Evolutionary conservation across 2,113 vertebrate genomes (phyloP).

Genomic region (Oenanthe melanoleuca): DNA sequence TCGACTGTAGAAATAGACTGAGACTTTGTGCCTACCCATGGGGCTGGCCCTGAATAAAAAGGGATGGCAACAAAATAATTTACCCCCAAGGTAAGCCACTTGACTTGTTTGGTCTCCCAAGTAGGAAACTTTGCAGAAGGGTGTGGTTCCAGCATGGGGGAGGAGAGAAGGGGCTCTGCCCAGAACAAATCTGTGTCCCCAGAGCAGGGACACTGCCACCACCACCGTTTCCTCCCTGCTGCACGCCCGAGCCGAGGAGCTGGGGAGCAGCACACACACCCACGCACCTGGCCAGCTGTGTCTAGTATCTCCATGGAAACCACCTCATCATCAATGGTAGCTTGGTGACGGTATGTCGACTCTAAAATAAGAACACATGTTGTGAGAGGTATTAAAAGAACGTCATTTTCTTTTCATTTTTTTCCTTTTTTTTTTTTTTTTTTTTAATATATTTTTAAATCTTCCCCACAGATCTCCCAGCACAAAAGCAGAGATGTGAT

Average conservation of each 20-base stretch:
- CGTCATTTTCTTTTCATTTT: too few relatives aligned
- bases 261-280: neutral
- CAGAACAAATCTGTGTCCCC: neutral
- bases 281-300: conserved; percentile 94
- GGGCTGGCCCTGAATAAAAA: neutral
- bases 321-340: conserved; percentile 93
- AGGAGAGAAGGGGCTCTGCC: neutral
- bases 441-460: neutral
- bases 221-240: neutral
- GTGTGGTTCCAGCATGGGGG: neutral
- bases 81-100: neutral
- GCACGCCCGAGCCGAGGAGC: neutral
- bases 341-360: conserved; percentile 96
- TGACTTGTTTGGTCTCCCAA: neutral
- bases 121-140: neutral
- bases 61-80: neutral
- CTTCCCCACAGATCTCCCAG: neutral
- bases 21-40: neutral
- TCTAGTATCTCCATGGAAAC: conserved; percentile 98
- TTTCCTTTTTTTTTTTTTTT: too few relatives aligned
- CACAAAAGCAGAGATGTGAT: neutral
- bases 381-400: neutral
- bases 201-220: neutral
- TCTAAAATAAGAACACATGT: conserved; percentile 76
- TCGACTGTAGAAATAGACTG: neutral